phyloP scores from a whole-genome alignment of 1,140 invertebrate genomes.

The Anoplophora glabripennis region DNA sequence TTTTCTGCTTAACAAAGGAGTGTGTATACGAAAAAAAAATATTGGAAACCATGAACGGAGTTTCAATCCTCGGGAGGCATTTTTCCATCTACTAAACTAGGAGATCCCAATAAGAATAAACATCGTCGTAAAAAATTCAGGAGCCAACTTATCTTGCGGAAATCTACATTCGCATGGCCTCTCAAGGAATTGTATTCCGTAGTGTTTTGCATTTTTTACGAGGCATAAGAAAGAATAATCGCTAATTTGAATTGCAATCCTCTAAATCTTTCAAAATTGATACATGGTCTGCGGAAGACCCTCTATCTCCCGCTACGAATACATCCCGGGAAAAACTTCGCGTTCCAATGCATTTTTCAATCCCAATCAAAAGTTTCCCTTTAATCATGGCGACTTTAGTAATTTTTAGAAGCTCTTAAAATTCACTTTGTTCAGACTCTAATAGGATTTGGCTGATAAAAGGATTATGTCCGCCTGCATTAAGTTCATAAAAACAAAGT shows the following conservation, averaged over 20 bases:
- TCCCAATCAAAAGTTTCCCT: slow-evolving; percentile 31
- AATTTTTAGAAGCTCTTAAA: slow-evolving; percentile 33
- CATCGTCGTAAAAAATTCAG: background rate
- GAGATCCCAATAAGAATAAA: too few species aligned
- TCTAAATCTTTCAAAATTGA: slow-evolving; percentile 45
- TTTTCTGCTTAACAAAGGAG: too few species aligned
- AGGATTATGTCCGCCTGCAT: slow-evolving; percentile 25
- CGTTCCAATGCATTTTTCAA: slow-evolving; percentile 12
- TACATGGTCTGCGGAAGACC: slow-evolving; percentile 28
- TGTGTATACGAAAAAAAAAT: too few species aligned
- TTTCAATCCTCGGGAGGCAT: background rate
- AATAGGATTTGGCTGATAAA: slow-evolving; percentile 32
- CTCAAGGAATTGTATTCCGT: slow-evolving; percentile 29
- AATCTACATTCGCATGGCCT: slow-evolving; percentile 30
- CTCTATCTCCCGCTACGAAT: too few species aligned
- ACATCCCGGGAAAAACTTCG: too few species aligned
- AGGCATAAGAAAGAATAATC: slow-evolving; percentile 32
- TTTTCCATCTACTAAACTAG: too few species aligned
- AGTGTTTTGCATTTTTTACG: slow-evolving; percentile 33
- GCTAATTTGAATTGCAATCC: slow-evolving; percentile 45
- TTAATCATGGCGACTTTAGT: slow-evolving; percentile 23
- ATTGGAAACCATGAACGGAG: too few species aligned
- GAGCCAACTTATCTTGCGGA: slow-evolving; percentile 9
- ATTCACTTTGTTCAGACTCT: slow-evolving; percentile 27
- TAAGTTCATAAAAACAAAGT: slow-evolving; percentile 19